Conservation (phyloP, 1,140 invertebrate species). For the Drosophila triauraria region DNA sequence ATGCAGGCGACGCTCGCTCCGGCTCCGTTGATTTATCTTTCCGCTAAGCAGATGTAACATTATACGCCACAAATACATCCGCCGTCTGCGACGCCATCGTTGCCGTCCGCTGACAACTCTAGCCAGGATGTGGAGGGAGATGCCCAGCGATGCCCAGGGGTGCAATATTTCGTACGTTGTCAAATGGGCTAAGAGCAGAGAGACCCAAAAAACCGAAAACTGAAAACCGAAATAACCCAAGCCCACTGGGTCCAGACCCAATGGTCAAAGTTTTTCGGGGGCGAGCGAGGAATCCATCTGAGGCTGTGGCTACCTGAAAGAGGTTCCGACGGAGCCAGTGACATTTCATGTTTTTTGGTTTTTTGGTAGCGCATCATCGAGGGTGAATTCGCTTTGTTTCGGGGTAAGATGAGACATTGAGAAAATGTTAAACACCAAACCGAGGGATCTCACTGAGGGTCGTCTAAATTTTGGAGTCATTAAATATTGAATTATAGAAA, state of each 20-base stretch:
- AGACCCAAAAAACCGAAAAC: slow-evolving; percentile 52
- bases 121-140: slow-evolving; percentile 44
- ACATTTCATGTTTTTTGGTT: slow-evolving; percentile 46
- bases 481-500: no score
- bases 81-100: slow-evolving; percentile 28
- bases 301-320: slow-evolving; percentile 47
- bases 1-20: slow-evolving; percentile 60
- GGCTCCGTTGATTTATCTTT: slow-evolving; percentile 80
- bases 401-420: slow-evolving; percentile 9
- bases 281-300: slow-evolving; percentile 25
- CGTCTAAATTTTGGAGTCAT: background rate
- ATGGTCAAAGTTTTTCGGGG: slow-evolving; percentile 40
- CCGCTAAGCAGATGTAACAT: slow-evolving; percentile 83
- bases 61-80: slow-evolving; percentile 84
- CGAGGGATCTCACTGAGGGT: background rate
- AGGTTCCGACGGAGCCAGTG: slow-evolving; percentile 28
- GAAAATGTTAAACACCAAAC: slow-evolving; percentile 6
- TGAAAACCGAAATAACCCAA: slow-evolving; percentile 5
- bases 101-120: slow-evolving; percentile 64
- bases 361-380: background rate
- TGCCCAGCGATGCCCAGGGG: slow-evolving; percentile 62
- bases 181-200: slow-evolving; percentile 62
- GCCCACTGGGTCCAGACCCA: slow-evolving; percentile 31
- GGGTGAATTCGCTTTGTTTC: slow-evolving; percentile 8
- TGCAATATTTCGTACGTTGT: slow-evolving; percentile 82